Evolutionary conservation across 2,797 vertebrate species (phyloP), one percentile per base, ranked within the genome.

Genomic region (Microhierax caerulescens): DNA sequence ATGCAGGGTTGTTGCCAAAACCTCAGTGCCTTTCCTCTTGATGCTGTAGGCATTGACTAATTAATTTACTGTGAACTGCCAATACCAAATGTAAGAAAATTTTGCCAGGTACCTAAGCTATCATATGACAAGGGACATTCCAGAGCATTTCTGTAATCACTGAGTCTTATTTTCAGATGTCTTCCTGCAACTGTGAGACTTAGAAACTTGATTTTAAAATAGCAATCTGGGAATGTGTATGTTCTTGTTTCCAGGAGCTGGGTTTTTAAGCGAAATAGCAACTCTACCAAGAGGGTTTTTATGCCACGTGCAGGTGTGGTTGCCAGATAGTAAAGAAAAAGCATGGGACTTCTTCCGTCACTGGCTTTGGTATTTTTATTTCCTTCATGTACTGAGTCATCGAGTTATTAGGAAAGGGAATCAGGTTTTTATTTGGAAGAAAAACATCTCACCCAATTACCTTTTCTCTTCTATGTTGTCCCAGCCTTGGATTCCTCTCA

Each of bases 331-430:
- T 57, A 47, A 80, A 12, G 57, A n/a, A 68, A 51, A 68, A 65
- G 2, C n/a, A n/a, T 7, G 22, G 17, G 7, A 34, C 4, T 39
- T 48, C 16, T 80, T 87, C 24, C 45, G 0, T 60, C 14, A 22
- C 32, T 77, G 32, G 9, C 25, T 65, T 73, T 47, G 27, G 3
- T 85, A 28, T 57, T 81, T 75, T 28, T 67, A 74, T 53, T 78
- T 81, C 23, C 43, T 37, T 61, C 65, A 39, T 30, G 5, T 25
- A 45, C 37, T 53, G 23, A 36, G 7, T 60, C 59, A 79, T 56
- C 21, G 56, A 59, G 12, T 68, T 75, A 50, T 73, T 85, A 60
- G 50, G n/a, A 76, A 37, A 39, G 21, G 3, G 11, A 63, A 37
- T 78, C 25, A n/a, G 7, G 3, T 11, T 67, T 78, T 73, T 68